Conservation (phyloP, 2,797 vertebrate species). For the Lepidocolaptes lacrymiger region DNA sequence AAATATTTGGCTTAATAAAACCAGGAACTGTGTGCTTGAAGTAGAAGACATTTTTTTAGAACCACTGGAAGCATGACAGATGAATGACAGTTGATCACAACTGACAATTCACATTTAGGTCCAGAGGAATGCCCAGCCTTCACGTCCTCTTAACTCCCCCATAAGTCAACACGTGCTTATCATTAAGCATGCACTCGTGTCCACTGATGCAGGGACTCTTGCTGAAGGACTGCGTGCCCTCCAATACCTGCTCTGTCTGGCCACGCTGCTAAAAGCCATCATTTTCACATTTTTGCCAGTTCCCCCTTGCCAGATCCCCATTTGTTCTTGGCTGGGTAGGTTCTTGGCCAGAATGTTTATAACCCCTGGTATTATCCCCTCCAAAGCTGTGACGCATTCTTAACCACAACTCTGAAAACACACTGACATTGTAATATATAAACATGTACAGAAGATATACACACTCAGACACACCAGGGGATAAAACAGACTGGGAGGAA, state of each 20-base stretch:
- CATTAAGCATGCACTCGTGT: rapidly evolving
- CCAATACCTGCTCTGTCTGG: neutral
- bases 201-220: neutral
- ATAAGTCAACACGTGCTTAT: neutral
- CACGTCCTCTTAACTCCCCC: neutral
- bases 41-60: neutral
- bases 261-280: neutral
- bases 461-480: constrained; percentile 33
- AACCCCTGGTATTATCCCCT: neutral
- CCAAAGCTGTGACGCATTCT: neutral
- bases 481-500: constrained; percentile 50
- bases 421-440: constrained; percentile 2
- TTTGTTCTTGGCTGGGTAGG: neutral
- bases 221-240: rapidly evolving
- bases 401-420: constrained; percentile 38
- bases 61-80: neutral
- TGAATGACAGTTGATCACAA: neutral
- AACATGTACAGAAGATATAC: constrained; percentile 7
- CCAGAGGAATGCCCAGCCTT: neutral
- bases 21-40: neutral
- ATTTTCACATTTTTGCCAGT: neutral
- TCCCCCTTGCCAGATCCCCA: neutral
- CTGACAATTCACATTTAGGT: neutral
- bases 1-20: neutral
- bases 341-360: neutral